Percentiles rank a stretch among this genome's conserved stretches.
Evolutionary conservation across 1,140 invertebrate species (phyloP).

Genomic region (Ylistrum balloti): DNA sequence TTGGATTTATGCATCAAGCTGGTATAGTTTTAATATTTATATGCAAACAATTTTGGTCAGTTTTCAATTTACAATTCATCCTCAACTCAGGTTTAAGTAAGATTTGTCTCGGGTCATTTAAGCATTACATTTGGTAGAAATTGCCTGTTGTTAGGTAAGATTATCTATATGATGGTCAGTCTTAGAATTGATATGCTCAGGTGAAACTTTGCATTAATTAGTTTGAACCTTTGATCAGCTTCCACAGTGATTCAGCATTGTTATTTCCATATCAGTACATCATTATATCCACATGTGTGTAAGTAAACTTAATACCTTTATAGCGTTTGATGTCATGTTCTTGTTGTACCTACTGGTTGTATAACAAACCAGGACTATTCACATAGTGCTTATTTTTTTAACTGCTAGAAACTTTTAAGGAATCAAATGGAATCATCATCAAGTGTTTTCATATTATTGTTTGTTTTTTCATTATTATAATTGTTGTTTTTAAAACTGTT

Average conservation of each 20-base stretch:
- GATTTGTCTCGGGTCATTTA: neutral
- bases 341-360: neutral
- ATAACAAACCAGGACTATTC: neutral
- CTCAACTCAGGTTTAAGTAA: neutral
- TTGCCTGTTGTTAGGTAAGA: neutral
- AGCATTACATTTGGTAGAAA: neutral
- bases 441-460: constrained; percentile 30
- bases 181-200: neutral
- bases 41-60: constrained; percentile 15
- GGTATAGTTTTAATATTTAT: neutral
- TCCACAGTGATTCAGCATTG: neutral
- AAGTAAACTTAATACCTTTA: neutral
- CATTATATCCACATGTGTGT: neutral
- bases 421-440: constrained; percentile 8
- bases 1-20: neutral
- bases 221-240: neutral
- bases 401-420: neutral
- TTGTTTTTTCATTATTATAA: neutral
- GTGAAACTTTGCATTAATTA: constrained; percentile 3
- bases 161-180: neutral
- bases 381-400: constrained; percentile 27
- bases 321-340: neutral
- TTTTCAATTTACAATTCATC: neutral
- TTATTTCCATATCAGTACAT: constrained; percentile 7
- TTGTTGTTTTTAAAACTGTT: constrained; percentile 28